Percentiles rank a stretch among this genome's conserved stretches.
Evolutionary conservation across 2,888 invertebrate genomes (phyloP).

Genomic region (Meghimatium bilineatum): DNA sequence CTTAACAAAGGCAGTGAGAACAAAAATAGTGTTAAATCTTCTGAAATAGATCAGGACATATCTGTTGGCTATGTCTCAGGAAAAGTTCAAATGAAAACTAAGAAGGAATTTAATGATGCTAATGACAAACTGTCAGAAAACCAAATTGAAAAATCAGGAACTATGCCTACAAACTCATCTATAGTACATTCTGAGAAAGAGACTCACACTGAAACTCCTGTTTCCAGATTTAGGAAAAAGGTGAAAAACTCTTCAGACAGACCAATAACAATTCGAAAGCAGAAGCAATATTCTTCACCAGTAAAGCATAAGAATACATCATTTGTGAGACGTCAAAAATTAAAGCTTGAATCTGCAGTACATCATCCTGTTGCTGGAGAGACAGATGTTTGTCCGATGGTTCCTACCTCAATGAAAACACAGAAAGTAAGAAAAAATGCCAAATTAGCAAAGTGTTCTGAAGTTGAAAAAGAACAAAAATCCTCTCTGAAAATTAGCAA

Average conservation of each 20-base stretch:
- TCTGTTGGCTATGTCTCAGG: too few species aligned
- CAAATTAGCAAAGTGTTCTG: background rate
- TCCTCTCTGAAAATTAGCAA: background rate
- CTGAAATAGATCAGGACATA: background rate
- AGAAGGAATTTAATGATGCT: background rate
- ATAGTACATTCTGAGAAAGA: background rate
- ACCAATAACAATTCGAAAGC: background rate
- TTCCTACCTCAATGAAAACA: background rate
- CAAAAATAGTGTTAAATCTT: background rate
- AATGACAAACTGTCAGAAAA: slow-evolving; percentile 1
- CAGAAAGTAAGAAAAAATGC: background rate
- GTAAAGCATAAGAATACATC: background rate
- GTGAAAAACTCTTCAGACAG: background rate
- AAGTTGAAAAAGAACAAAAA: background rate
- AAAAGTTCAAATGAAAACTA: background rate
- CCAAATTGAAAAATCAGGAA: background rate
- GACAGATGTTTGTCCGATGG: background rate
- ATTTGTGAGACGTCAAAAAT: background rate
- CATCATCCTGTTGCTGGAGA: background rate
- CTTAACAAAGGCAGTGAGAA: background rate
- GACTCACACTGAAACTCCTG: background rate
- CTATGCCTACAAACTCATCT: background rate
- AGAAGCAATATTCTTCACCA: background rate
- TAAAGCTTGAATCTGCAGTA: background rate
- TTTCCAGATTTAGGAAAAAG: slow-evolving; percentile 4